Conservation (phyloP, 2,888 invertebrate genomes). For the Pristionchus entomophagus region DNA sequence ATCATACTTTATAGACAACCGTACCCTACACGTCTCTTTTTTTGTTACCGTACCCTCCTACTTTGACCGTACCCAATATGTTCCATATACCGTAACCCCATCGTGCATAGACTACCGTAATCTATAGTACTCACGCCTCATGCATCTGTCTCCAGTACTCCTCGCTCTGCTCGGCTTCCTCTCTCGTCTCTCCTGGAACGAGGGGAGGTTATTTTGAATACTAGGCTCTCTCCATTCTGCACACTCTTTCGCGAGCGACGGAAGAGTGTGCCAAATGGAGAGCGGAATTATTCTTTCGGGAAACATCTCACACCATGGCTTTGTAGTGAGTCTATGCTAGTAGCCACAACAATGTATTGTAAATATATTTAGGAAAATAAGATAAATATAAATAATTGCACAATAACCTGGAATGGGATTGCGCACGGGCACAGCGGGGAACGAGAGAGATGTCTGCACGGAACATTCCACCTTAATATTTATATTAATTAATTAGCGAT, state of each 20-base stretch:
- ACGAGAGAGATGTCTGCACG: not conserved
- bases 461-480: not conserved
- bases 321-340: too few relatives aligned
- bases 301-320: too few relatives aligned
- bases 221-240: too few relatives aligned
- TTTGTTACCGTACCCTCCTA: not conserved
- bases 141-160: constrained; percentile 36
- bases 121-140: constrained; percentile 1
- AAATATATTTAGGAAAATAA: too few relatives aligned
- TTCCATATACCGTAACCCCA: not conserved
- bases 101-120: not conserved
- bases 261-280: too few relatives aligned
- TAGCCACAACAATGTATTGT: too few relatives aligned
- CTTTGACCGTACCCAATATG: not conserved
- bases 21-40: not conserved
- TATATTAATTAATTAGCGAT: not conserved
- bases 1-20: not conserved
- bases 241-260: too few relatives aligned
- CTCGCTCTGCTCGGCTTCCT: constrained; percentile 11
- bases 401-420: too few relatives aligned
- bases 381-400: too few relatives aligned
- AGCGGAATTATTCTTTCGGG: too few relatives aligned
- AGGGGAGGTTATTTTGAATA: too few relatives aligned
- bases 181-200: not conserved
- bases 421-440: not conserved